phyloP scores from a whole-genome alignment of 2,888 invertebrate genomes.

The Byasa hedistus region DNA sequence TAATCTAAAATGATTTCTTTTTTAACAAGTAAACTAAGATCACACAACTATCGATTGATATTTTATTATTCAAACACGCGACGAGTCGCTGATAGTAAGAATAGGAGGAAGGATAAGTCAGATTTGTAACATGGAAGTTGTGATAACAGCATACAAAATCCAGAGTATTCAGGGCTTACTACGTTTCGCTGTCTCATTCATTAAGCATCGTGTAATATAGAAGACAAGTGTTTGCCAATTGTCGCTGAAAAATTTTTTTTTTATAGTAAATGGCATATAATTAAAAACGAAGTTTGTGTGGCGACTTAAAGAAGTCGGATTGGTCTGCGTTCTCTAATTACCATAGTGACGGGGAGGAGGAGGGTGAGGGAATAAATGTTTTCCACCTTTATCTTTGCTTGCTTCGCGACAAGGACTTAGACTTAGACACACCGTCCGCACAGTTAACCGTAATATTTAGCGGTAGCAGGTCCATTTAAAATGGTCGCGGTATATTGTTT shows the following conservation, averaged over 20 bases:
- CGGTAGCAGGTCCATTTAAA: slow-evolving; percentile 20
- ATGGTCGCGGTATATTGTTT: slow-evolving; percentile 11
- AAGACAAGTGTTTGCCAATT: too few species aligned
- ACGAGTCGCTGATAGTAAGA: too few species aligned
- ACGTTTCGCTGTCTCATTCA: too few species aligned
- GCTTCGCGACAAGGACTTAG: slow-evolving; percentile 47
- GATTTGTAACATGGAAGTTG: too few species aligned
- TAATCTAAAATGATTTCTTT: too few species aligned
- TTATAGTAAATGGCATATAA: slow-evolving; percentile 29
- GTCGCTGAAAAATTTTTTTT: slow-evolving; percentile 5
- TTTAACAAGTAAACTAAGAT: too few species aligned
- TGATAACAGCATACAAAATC: too few species aligned
- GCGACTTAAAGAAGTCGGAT: slow-evolving; percentile 31
- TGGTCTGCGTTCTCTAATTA: slow-evolving; percentile 48
- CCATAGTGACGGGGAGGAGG: slow-evolving; percentile 45
- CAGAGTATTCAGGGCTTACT: too few species aligned
- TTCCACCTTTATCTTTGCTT: slow-evolving; percentile 51
- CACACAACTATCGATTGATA: too few species aligned
- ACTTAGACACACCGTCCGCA: slow-evolving; percentile 30
- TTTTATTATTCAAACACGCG: too few species aligned
- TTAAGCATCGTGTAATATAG: too few species aligned
- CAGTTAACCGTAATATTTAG: slow-evolving; percentile 36
- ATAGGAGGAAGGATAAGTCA: too few species aligned
- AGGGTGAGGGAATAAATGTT: slow-evolving; percentile 46
- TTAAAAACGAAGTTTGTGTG: slow-evolving; percentile 36